Evolutionary conservation across 2,797 vertebrate genomes (phyloP).

Genomic region (Pristis pectinata): DNA sequence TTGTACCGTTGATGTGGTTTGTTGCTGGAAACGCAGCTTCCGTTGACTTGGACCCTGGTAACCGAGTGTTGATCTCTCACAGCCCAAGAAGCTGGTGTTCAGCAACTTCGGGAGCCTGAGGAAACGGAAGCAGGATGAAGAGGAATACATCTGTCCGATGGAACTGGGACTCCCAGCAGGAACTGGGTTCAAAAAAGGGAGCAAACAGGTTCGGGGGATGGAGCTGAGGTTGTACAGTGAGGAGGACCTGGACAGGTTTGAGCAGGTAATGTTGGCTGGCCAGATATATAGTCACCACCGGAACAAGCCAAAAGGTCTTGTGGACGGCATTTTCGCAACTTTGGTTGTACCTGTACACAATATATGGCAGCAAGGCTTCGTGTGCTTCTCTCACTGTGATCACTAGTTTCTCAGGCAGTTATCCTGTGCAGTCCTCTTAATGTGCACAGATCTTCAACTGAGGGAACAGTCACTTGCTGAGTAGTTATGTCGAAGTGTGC

Average conservation of each 20-base stretch:
- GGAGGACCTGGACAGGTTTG: conserved; percentile 85
- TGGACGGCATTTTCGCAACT: not conserved
- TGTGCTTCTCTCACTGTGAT: no score
- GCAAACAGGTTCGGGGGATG: conserved; percentile 55
- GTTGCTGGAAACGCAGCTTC: not conserved
- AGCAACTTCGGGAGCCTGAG: conserved; percentile 83
- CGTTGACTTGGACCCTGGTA: not conserved
- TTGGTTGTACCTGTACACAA: not conserved
- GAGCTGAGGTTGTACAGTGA: conserved; percentile 81
- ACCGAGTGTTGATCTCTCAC: conserved; percentile 3
- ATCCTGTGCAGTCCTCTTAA: not conserved
- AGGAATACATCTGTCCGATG: conserved; percentile 97
- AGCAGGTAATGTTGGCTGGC: conserved; percentile 65
- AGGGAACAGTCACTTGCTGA: not conserved
- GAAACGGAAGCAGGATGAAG: conserved; percentile 90
- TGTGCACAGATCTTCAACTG: not conserved
- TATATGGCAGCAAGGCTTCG: not conserved
- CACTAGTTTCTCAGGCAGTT: not conserved
- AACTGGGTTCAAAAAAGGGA: conserved; percentile 75
- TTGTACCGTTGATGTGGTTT: not conserved
- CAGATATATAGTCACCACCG: not conserved
- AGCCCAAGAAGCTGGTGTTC: conserved; percentile 87
- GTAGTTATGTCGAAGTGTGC: not conserved
- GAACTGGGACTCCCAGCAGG: conserved; percentile 82
- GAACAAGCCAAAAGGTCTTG: not conserved